Evolutionary conservation across 2,113 vertebrate genomes (phyloP), one percentile per base, ranked within the genome.

Genomic region (Oncorhynchus clarkii): DNA sequence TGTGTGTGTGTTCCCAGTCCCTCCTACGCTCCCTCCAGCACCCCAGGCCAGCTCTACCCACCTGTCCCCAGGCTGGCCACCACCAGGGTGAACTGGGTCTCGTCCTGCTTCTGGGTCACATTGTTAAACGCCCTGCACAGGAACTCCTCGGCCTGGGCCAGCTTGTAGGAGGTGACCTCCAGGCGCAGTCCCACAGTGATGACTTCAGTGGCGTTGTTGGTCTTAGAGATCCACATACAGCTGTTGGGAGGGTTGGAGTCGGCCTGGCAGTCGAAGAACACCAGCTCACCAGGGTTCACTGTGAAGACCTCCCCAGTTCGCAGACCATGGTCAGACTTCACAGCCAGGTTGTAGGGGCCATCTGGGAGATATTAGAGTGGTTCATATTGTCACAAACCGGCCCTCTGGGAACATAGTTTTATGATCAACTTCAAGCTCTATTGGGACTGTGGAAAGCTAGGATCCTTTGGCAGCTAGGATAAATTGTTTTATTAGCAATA

Each of bases 161-260:
- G 86, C 70, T 86, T 89, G 78, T 95, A 92, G 18, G 93, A 94
- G 5, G 82, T 85, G 75, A 99, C 92, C 89, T 97, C 91, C 64
- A 99, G 92, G 18, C 82, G 92, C 12, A 95, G 95, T 39, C 98
- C 98, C 0, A 95, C 89, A 11, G 92, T 94, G 83, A 99, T 91
- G 65, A 96, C 84, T 29, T 94, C 84, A 0, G 94, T 96, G 4
- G 71, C 72, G 29, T 99, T 99, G 85, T 88, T 89, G 75, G 86
- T 88, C 77, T 91, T 96, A 24, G 86, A 95, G 82, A 97, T 94
- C 98, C 98, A 99, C 1, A 91, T 94, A 3, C 95, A 99, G 82
- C 89, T 95, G 88, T 97, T 98, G 49, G 98, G 96, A 39, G 98
- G 98, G 76, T 98, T 97, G 69, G 98, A 99, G 67, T 98, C 97